Base-by-base conservation (phyloP, 1,140 invertebrate species). In the Dolichoris vasculosae region DNA sequence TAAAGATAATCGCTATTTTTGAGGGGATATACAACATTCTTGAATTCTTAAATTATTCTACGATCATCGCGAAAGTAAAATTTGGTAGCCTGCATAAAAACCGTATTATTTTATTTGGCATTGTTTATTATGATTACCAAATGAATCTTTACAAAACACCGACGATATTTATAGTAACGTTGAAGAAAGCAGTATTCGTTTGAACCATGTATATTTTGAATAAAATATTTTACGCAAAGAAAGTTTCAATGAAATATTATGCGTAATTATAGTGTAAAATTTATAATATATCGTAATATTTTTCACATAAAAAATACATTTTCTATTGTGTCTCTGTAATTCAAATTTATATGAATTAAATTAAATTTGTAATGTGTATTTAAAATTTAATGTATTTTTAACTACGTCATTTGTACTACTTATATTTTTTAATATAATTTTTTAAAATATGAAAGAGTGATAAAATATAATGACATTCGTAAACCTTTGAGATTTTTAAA, bases 351-450 rank as follows among this genome's bases (percentile, higher is more conserved):
- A 17, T 35, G 15, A 67, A 67, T 67, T 67, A 67, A 67, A 67
- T 35, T 13, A 67, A 67, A 67, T 32, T 32, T 67, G 30, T 35
- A 67, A 30, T 67, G n/a, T 17, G 8, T 35, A 13, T 67, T 67
- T 67, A 30, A 73, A 73, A 43, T 43, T 73, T 73, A 35, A 69
- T 69, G 35, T 38, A 38, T 69, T 69, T 69, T 69, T 35, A 69
- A 69, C 32, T 38, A 4, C 3, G 67, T 69, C 17, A 38, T 69
- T 67, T 38, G 17, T 69, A 35, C 17, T 69, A 73, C 69, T 73
- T 73, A 73, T 26, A 35, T 73, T 40, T 73, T 43, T 43, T 9
- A 73, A 43, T 73, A 73, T 38, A 40, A 38, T 73, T 26, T 38
- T 20, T 8, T 43, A 71, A 26, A 73, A 73, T 8, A 43, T 69